A percentile compares a stretch with the other conserved stretches of the same genome.
Conservation (phyloP, 2,113 vertebrate genomes). For the Candoia aspera region DNA sequence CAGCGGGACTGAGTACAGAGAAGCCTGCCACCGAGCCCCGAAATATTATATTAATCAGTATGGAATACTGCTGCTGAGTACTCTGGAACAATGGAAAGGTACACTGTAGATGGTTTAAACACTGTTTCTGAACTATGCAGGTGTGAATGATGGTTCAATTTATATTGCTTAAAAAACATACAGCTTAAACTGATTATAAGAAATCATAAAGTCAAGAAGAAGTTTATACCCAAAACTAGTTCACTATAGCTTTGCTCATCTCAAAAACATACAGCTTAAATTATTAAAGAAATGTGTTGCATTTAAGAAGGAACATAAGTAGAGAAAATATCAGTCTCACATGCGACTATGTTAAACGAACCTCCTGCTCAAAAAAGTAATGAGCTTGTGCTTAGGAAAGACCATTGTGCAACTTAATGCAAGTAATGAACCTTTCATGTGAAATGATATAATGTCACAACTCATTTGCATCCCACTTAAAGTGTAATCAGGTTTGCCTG, state of each 20-base stretch:
- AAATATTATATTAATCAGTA: background rate
- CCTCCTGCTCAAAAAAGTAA: conserved; percentile 59
- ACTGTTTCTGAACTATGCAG: background rate
- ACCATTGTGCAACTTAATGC: conserved; percentile 74
- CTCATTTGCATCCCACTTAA: conserved; percentile 85
- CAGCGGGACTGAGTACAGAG: background rate
- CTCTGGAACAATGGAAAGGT: conserved; percentile 14
- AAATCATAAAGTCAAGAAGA: background rate
- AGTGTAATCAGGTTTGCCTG: conserved; percentile 83
- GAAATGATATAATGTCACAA: conserved; percentile 85
- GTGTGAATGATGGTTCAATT: background rate
- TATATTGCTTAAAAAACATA: conserved; percentile 5
- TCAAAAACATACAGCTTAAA: conserved; percentile 62
- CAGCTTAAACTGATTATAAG: background rate
- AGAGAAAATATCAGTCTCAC: conserved; percentile 64
- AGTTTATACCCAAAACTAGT: conserved; percentile 11
- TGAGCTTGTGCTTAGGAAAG: conserved; percentile 64
- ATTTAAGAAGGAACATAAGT: conserved; percentile 54
- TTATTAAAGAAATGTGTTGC: conserved; percentile 45
- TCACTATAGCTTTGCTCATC: conserved; percentile 62
- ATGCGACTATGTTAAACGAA: conserved; percentile 57
- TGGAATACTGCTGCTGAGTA: conserved; percentile 5
- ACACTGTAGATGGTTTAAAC: conserved; percentile 17
- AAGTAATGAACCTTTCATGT: conserved; percentile 84
- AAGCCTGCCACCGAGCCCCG: background rate